phyloP scores from a whole-genome alignment of 2,888 invertebrate genomes.

The Eilema griseolum region DNA sequence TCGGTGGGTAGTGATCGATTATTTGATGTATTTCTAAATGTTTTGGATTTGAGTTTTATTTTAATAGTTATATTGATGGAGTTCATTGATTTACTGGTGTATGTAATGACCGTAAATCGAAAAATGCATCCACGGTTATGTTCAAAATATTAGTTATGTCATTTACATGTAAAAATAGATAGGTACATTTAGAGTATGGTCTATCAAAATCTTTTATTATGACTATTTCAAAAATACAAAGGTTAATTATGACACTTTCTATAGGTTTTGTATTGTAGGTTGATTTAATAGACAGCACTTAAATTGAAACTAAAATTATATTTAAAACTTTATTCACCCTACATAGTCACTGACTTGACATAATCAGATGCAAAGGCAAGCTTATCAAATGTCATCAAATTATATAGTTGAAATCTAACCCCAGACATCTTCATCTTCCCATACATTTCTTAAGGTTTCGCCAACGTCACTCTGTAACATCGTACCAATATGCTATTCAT shows the following conservation, averaged over 20 bases:
- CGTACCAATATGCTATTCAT: constrained; percentile 81
- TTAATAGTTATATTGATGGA: background rate
- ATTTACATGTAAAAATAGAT: no score
- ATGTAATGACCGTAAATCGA: background rate
- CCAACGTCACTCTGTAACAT: constrained; percentile 32
- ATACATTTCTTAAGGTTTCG: constrained; percentile 29
- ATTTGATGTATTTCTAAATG: constrained; percentile 58
- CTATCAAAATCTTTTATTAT: background rate
- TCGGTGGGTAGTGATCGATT: constrained; percentile 72
- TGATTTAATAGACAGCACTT: background rate
- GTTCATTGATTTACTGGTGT: background rate
- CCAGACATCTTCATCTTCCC: constrained; percentile 17
- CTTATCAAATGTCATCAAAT: constrained; percentile 14
- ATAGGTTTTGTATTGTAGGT: background rate
- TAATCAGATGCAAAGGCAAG: background rate
- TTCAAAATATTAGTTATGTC: no score
- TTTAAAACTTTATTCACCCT: background rate
- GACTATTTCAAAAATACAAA: background rate
- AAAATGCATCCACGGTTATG: background rate
- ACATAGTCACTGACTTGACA: background rate
- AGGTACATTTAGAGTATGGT: background rate
- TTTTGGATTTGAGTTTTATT: constrained; percentile 21
- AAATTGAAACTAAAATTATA: background rate
- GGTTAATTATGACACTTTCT: background rate
- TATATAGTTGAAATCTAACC: constrained; percentile 21